Evolutionary conservation across 2,888 invertebrate species (phyloP), one percentile per base, ranked within the genome.

Genomic region (Arctia plantaginis): DNA sequence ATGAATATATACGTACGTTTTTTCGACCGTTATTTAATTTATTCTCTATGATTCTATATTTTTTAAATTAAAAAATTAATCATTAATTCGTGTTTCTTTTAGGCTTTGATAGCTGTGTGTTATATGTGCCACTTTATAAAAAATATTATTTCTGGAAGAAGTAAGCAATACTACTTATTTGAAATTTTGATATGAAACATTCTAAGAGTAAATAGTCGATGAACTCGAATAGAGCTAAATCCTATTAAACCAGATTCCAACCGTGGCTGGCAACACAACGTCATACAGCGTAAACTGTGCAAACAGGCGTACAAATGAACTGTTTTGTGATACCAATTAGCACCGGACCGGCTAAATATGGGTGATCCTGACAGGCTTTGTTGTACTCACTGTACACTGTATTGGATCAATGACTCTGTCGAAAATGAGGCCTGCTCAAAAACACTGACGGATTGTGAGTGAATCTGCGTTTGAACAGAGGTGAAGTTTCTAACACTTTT

Each of bases 281-380:
- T 69, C 59, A 51, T 35, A 23, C 64, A 47, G 41, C n/a, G 33
- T 47, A 47, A 47, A 47, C 41, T 33, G 69, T 47, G 35, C 65
- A 73, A 73, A 69, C 59, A 65, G 47, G 59, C 55, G 39, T 27
- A 18, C 67, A 67, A 72, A 44, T 72, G 55, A 65, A 51, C 44
- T 64, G 47, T 64, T 62, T 68, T 69, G 64, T 72, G 67, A 39
- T 47, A 65, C 13, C 47, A 65, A 47, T 65, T 71, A 71, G 47
- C 30, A 30, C 23, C 27, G 30, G 30, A n/a, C 30, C 23, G 66
- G 66, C 23, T 15, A n/a, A 39, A 66, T 72, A 55, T 66, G 72
- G 66, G 55, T 33, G n/a, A 41, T 30, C 3, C 44, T 20, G 41
- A 15, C 44, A 66, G 23, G 33, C 4, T 33, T 33, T 47, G 64